Conservation (phyloP, 1,140 invertebrate genomes). For the Drosophila tropicalis region DNA sequence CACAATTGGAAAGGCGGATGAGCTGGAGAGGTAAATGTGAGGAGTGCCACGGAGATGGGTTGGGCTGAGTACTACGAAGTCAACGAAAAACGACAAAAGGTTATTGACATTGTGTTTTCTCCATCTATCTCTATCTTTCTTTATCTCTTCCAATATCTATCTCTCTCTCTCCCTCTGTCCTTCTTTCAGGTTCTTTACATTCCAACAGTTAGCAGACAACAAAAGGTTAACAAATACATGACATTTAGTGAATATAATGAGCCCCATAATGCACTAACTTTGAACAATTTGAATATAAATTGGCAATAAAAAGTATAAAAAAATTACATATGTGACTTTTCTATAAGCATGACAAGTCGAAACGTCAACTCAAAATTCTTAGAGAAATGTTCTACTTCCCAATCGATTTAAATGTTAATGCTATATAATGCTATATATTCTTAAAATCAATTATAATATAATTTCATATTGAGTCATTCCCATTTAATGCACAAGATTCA, state of each 20-base stretch:
- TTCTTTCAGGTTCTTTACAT: constrained; percentile 2
- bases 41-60: background rate
- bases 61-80: background rate
- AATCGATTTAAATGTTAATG: no score
- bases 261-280: background rate
- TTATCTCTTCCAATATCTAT: background rate
- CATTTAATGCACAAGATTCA: no score
- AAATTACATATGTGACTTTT: no score
- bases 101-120: constrained; percentile 74
- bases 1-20: constrained; percentile 35
- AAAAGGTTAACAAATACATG: constrained; percentile 18
- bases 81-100: constrained; percentile 65
- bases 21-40: constrained; percentile 20
- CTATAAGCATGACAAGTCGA: no score
- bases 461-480: no score
- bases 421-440: no score
- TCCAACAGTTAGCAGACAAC: constrained; percentile 33
- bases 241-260: constrained; percentile 6
- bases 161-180: background rate
- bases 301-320: background rate
- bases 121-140: constrained; percentile 2
- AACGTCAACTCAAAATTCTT: no score
- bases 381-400: no score
- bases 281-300: constrained; percentile 14
- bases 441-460: no score